Conservation (phyloP, 1,140 invertebrate genomes). For the Cotesia typhae region DNA sequence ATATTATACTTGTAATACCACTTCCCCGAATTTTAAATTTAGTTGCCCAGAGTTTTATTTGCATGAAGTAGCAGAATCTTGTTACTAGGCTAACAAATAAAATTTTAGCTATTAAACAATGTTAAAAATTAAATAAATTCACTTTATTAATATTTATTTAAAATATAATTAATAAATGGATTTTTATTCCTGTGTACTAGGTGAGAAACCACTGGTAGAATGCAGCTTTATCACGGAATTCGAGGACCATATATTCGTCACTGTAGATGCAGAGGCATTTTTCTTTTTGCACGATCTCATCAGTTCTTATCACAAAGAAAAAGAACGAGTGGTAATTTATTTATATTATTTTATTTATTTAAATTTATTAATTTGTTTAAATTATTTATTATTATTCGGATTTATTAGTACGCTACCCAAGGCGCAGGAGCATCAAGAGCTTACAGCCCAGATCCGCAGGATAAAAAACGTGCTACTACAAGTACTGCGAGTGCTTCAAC, state of each 20-base stretch:
- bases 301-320: conserved; percentile 93
- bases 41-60: conserved; percentile 1
- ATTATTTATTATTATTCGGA: background rate
- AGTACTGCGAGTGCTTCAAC: conserved; percentile 42
- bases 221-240: conserved; percentile 98
- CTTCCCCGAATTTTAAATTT: background rate
- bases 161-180: conserved; percentile 7
- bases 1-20: background rate
- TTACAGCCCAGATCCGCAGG: conserved; percentile 63
- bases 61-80: conserved; percentile 21
- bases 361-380: background rate
- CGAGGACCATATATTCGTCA: conserved; percentile 97
- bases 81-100: background rate
- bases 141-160: conserved; percentile 6
- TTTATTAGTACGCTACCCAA: conserved; percentile 23
- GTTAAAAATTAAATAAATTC: background rate
- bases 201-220: conserved; percentile 87
- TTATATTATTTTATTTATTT: background rate
- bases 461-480: conserved; percentile 47
- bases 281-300: conserved; percentile 98
- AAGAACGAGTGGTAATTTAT: conserved; percentile 78
- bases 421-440: conserved; percentile 56
- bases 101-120: background rate
- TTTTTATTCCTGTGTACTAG: conserved; percentile 60
- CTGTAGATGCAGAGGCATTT: conserved; percentile 96